Conservation (phyloP, 1,140 invertebrate species). For the Nephila pilipes region DNA sequence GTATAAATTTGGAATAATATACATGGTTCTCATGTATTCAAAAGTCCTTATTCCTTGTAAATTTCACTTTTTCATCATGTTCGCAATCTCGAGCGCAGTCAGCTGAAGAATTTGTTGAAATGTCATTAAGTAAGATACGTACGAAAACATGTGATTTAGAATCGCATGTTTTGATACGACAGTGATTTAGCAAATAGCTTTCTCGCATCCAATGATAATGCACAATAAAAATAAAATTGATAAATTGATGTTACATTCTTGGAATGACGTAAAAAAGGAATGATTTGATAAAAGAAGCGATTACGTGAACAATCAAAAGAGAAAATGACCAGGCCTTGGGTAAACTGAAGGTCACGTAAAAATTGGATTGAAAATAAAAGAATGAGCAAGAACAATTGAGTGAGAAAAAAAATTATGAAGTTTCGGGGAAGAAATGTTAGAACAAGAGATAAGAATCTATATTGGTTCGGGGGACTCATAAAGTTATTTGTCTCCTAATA, state of each 20-base stretch:
- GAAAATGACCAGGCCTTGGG: neutral
- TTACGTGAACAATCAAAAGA: neutral
- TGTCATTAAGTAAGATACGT: neutral
- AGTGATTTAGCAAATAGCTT: neutral
- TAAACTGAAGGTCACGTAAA: neutral
- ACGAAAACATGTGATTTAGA: neutral
- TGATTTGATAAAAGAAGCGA: neutral
- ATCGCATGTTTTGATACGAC: neutral
- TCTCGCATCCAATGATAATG: neutral
- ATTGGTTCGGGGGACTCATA: no score
- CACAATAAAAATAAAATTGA: constrained; percentile 2
- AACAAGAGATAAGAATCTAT: no score
- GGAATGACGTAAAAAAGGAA: neutral
- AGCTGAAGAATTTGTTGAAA: no score
- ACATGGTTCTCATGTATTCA: no score
- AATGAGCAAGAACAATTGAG: neutral
- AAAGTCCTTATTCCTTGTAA: no score
- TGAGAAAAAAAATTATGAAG: neutral
- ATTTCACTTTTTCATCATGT: no score
- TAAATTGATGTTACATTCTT: neutral
- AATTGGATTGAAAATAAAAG: neutral
- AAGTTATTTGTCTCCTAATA: no score
- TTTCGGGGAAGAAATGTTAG: no score
- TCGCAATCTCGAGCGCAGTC: no score
- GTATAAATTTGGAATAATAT: no score